Evolutionary conservation across 2,797 vertebrate genomes (phyloP), one percentile per base, ranked within the genome.

Genomic region (Xiphophorus birchmanni): DNA sequence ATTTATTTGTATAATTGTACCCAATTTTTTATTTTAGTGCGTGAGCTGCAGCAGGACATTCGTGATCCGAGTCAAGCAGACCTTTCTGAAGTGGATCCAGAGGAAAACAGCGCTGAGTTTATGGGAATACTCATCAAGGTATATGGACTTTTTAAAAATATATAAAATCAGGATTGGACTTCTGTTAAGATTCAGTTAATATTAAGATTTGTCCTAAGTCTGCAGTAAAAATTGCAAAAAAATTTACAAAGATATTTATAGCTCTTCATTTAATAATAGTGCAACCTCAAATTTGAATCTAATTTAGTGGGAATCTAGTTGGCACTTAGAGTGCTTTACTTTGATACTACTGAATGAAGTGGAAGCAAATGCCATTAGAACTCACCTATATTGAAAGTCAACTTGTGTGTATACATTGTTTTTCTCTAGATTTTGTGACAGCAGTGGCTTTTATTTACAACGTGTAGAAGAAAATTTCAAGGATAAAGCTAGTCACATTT

Each of bases 111-210:
- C 26, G 87, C 95, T 2, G 93, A 96, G 87, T 99, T 99, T 86
- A 99, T 99, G 99, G 98, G 98, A 23, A 96, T 99, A 77, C 97
- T 99, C 60, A 99, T 99, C 92, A 98, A 97, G 93, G 94, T 95
- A 81, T 12, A 44, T 10, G 42, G 21, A 23, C 60, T 32, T 35
- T 21, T 21, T 18, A 18, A 58, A 56, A 58, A 29, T 2, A 32
- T 9, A 63, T 63, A 35, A 63, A 35, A 63, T 63, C 29, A 17
- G 26, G 13, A 35, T 60, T 32, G 17, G 5, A 63, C 48, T 21
- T 21, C 48, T 50, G 7, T 21, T 50, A 50, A 21, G 48, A 50
- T 52, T 63, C 29, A 35, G 35, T 63, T n/a, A 13, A 58, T 29
- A 58, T 58, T 63, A 29, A 63, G 32, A 63, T 63, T 18, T 63